A percentile compares a stretch with the other conserved stretches of the same genome.
These are phyloP conservation scores for Smutsia temminckii DNA, from an alignment of 2,797 vertebrate genomes.

Conservation along the genomic window DNA sequence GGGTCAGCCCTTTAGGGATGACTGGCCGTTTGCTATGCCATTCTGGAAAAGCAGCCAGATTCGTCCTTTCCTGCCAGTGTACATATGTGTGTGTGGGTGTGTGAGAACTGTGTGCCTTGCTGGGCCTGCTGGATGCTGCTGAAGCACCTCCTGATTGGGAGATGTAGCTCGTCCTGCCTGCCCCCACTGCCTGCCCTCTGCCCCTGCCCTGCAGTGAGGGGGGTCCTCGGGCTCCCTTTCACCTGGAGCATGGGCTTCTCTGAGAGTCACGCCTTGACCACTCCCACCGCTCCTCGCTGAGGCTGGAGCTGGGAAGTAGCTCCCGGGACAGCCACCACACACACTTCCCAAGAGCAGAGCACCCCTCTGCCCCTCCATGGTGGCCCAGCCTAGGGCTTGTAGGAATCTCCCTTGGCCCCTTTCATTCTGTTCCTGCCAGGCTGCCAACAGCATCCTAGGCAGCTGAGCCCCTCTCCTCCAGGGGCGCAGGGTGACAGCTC, in stretches of 20 bases:
- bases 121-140: background rate
- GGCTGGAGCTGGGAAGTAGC: background rate
- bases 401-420: background rate
- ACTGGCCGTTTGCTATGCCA: background rate
- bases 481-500: background rate
- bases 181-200: no score
- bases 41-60: constrained; percentile 42
- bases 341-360: background rate
- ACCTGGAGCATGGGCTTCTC: background rate
- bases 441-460: background rate
- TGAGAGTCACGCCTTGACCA: background rate
- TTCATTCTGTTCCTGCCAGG: background rate
- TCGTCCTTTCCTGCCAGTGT: background rate
- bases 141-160: background rate
- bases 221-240: background rate
- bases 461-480: background rate
- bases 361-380: background rate
- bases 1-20: constrained; percentile 5
- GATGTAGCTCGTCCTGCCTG: background rate
- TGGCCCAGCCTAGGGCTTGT: background rate
- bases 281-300: background rate
- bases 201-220: background rate
- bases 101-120: background rate
- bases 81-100: no score
- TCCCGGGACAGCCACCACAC: background rate